phyloP scores from a whole-genome alignment of 2,113 vertebrate species.

The Polypterus bichir region DNA sequence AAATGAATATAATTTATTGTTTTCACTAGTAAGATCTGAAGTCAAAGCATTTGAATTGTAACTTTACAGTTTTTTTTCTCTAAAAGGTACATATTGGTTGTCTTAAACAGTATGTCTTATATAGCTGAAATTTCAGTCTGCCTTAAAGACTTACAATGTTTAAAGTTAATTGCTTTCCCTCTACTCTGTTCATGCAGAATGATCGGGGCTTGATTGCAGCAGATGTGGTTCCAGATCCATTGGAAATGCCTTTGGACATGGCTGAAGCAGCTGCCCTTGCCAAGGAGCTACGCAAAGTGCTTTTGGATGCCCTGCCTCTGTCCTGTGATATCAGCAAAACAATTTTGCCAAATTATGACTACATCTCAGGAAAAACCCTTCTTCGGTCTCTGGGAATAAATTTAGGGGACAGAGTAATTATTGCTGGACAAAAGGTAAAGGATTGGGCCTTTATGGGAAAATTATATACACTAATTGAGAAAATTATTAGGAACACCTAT shows the following conservation, averaged over 20 bases:
- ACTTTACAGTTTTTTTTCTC: neutral
- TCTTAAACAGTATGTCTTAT: rapidly evolving
- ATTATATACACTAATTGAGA: constrained; percentile 1
- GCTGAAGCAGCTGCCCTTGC: constrained; percentile 76
- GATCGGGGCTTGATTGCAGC: constrained; percentile 76
- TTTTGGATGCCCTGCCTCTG: constrained; percentile 63
- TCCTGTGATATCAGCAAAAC: constrained; percentile 41
- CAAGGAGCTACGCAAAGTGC: constrained; percentile 70
- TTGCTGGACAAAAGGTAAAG: constrained; percentile 87
- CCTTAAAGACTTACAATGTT: neutral
- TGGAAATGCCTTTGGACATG: constrained; percentile 90
- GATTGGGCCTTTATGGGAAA: neutral
- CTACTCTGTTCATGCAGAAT: constrained; percentile 48
- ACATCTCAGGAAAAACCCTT: constrained; percentile 47
- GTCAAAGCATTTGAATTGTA: no score
- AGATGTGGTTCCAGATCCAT: constrained; percentile 82
- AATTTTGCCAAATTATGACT: constrained; percentile 36
- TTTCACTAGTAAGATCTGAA: no score
- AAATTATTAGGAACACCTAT: no score
- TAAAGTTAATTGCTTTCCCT: constrained; percentile 3
- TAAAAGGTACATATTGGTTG: neutral
- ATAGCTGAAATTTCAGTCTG: neutral
- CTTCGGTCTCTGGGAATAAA: constrained; percentile 66
- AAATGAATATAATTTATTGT: no score
- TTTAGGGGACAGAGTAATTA: constrained; percentile 82